Evolutionary conservation across 2,797 vertebrate genomes (phyloP).

Genomic region (Karalla daura): DNA sequence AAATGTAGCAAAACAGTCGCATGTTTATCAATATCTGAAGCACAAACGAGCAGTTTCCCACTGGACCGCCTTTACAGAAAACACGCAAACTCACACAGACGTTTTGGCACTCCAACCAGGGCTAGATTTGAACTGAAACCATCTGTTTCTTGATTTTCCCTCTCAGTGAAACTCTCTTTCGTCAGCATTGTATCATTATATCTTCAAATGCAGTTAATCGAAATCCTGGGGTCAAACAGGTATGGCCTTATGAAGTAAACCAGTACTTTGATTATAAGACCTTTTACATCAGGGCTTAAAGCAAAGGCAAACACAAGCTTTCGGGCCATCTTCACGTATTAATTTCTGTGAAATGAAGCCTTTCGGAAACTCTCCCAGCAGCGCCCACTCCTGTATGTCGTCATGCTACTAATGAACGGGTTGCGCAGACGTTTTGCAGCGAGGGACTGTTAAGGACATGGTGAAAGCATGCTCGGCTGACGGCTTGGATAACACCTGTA

Average conservation of each 20-base stretch:
- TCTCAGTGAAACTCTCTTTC: background rate
- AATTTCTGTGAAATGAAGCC: background rate
- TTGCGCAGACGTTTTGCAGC: background rate
- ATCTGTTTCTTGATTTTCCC: constrained; percentile 13
- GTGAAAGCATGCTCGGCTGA: constrained; percentile 30
- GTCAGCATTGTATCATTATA: background rate
- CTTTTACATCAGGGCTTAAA: background rate
- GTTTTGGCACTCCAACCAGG: constrained; percentile 63
- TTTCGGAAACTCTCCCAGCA: constrained; percentile 14
- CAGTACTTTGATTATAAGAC: background rate
- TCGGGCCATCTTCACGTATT: too few relatives aligned
- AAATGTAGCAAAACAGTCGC: background rate
- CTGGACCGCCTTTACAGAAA: constrained; percentile 41
- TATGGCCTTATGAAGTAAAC: background rate
- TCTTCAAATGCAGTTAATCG: background rate
- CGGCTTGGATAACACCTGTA: constrained; percentile 8
- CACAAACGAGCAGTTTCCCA: constrained; percentile 48
- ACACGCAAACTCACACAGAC: constrained; percentile 38
- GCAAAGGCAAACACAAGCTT: too few relatives aligned
- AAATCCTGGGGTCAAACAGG: constrained; percentile 10
- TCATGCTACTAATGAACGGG: constrained; percentile 8
- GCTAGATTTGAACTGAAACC: constrained; percentile 38
- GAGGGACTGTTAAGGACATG: constrained; percentile 20
- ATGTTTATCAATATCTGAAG: constrained; percentile 33
- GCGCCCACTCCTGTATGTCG: constrained; percentile 25